Evolutionary conservation across 2,113 vertebrate genomes (phyloP).

Genomic region (Myrmecobius fasciatus): DNA sequence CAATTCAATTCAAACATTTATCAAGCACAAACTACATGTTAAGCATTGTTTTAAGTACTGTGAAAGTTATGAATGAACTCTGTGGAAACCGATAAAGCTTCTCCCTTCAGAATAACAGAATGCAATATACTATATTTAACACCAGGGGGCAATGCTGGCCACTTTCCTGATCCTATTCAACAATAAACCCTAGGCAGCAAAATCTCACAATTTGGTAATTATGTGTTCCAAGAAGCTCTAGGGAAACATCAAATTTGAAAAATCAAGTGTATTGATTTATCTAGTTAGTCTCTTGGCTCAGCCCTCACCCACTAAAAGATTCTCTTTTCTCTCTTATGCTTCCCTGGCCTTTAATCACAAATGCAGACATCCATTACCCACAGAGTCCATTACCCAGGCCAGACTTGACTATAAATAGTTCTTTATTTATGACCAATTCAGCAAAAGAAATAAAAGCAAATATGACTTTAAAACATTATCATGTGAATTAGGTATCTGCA

Average conservation of each 20-base stretch:
- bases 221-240: neutral
- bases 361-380: too few species aligned
- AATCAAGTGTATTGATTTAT: neutral
- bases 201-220: neutral
- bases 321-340: neutral
- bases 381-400: neutral
- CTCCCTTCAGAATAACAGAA: neutral
- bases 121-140: neutral
- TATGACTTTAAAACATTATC: neutral
- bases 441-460: neutral
- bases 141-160: neutral
- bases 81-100: neutral
- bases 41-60: constrained; percentile 6
- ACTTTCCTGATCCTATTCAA: neutral
- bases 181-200: neutral
- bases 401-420: neutral
- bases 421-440: neutral
- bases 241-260: neutral
- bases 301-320: neutral
- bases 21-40: neutral
- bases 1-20: neutral
- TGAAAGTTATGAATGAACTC: neutral
- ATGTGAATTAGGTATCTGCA: neutral
- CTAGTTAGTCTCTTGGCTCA: neutral
- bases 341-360: neutral